Conservation (phyloP, 2,797 vertebrate genomes). For the Hippocampus kuda region DNA sequence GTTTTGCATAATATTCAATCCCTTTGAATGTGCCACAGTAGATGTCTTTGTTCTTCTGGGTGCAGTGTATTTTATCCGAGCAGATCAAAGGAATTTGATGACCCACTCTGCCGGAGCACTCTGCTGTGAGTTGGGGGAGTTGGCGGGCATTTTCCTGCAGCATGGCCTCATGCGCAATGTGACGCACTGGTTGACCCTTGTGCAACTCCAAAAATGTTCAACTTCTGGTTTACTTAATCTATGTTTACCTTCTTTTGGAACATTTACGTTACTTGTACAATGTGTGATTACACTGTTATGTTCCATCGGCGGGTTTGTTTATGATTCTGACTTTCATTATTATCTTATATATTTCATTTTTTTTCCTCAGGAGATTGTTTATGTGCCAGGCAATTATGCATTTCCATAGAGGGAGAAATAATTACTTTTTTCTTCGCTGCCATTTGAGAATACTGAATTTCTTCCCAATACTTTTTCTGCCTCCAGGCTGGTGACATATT, state of each 20-base stretch:
- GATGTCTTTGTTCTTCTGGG: conserved; percentile 10
- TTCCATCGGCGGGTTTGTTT: conserved; percentile 39
- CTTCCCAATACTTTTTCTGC: conserved; percentile 21
- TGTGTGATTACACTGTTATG: conserved; percentile 29
- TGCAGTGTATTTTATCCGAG: neutral
- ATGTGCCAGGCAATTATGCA: conserved; percentile 24
- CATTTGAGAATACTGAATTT: conserved; percentile 44
- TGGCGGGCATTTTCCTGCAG: conserved; percentile 32
- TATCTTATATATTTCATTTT: conserved; percentile 23
- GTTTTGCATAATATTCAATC: conserved; percentile 31
- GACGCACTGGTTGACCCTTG: conserved; percentile 37
- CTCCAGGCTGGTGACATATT: conserved; percentile 33
- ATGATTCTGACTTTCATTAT: conserved; percentile 30
- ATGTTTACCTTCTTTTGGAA: conserved; percentile 52
- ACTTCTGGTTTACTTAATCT: conserved; percentile 32
- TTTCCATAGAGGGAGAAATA: conserved; percentile 31
- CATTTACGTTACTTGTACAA: conserved; percentile 43
- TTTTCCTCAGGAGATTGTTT: conserved; percentile 35
- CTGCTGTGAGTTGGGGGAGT: conserved; percentile 41
- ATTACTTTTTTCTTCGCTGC: conserved; percentile 37
- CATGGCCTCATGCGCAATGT: conserved; percentile 14
- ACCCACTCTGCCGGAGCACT: conserved; percentile 35
- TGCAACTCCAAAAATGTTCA: conserved; percentile 33
- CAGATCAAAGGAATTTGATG: conserved; percentile 18
- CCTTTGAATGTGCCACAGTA: conserved; percentile 35